phyloP scores from a whole-genome alignment of 2,888 invertebrate genomes.

The Melanchra persicariae region DNA sequence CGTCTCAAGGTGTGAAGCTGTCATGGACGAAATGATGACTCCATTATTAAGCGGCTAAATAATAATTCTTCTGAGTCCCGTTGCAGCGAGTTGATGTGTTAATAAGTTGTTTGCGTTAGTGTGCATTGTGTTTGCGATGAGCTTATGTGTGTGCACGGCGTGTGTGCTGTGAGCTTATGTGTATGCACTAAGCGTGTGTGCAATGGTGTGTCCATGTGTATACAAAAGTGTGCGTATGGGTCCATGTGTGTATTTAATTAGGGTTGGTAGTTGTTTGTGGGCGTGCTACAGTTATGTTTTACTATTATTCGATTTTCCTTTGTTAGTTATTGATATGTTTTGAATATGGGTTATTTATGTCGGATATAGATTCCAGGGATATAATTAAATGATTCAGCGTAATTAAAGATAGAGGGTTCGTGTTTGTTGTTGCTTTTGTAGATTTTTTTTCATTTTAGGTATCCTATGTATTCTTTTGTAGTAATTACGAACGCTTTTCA shows the following conservation, averaged over 20 bases:
- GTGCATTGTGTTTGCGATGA: slow-evolving; percentile 68
- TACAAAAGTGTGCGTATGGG: slow-evolving; percentile 42
- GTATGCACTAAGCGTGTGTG: slow-evolving; percentile 53
- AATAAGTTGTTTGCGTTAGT: slow-evolving; percentile 77
- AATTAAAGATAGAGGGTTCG: slow-evolving; percentile 4
- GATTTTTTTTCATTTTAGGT: neutral
- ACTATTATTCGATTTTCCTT: slow-evolving; percentile 60
- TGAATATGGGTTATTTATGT: slow-evolving; percentile 50
- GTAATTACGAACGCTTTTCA: neutral
- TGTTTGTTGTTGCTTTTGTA: neutral
- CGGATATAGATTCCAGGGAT: slow-evolving; percentile 27
- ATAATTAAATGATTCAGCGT: slow-evolving; percentile 48
- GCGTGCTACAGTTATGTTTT: slow-evolving; percentile 60
- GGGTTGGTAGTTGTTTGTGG: slow-evolving; percentile 70
- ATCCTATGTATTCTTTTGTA: neutral
- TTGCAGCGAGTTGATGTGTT: slow-evolving; percentile 79
- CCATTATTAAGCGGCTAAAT: slow-evolving; percentile 89
- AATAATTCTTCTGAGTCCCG: slow-evolving; percentile 83
- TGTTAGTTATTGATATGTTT: slow-evolving; percentile 66
- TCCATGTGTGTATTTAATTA: slow-evolving; percentile 72
- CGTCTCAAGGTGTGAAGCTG: slow-evolving; percentile 90
- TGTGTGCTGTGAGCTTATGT: slow-evolving; percentile 50
- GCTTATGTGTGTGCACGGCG: slow-evolving; percentile 54
- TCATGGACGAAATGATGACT: slow-evolving; percentile 89
- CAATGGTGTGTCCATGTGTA: slow-evolving; percentile 49